Base-by-base conservation (phyloP, 2,113 vertebrate species). In the Chloroceryle aenea region DNA sequence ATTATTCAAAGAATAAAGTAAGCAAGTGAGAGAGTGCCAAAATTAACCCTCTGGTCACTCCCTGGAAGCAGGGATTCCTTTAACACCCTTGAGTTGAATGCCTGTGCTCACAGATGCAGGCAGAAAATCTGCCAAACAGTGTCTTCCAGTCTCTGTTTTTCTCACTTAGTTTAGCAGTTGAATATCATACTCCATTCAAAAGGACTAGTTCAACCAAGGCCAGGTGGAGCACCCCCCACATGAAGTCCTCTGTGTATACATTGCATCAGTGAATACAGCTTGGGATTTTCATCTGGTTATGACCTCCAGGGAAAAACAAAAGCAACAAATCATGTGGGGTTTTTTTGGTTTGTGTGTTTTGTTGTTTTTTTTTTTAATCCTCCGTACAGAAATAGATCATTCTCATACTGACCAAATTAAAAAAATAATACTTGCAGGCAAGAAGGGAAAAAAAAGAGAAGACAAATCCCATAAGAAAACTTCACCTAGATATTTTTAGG, bases 1-100 rank as follows among this genome's bases (percentile, higher is more conserved):
- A 97, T 97, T 97, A 97, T 97, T 94, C 85, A 47, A 56, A 95
- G 76, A 87, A 91, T 90, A 94, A 85, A 79, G 71, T 71, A 43
- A 86, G 68, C 3, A 12, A 76, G 63, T 0, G 5, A 87, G 50
- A 7, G 27, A 25, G 55, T 38, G 85, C 21, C 75, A 89, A 55
- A 94, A 74, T 97, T 95, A 97, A 96, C 96, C 89, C 94, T 93
- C 83, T 92, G 56, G 43, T 64, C 0, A 1, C 73, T 91, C 86
- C 26, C 82, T 93, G 77, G 53, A 25, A 85, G 79, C 40, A 21
- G 40, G 17, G 48, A 48, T 45, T 95, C 91, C 61, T 90, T 59
- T 22, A 64, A 67, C 7, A 8, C 36, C 36, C 53, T 34, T 22
- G 34, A 79, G 63, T 48, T 58, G 47, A 53, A 45, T 0, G 18